phyloP scores from a whole-genome alignment of 2,888 invertebrate genomes.

The Melinaea marsaeus region DNA sequence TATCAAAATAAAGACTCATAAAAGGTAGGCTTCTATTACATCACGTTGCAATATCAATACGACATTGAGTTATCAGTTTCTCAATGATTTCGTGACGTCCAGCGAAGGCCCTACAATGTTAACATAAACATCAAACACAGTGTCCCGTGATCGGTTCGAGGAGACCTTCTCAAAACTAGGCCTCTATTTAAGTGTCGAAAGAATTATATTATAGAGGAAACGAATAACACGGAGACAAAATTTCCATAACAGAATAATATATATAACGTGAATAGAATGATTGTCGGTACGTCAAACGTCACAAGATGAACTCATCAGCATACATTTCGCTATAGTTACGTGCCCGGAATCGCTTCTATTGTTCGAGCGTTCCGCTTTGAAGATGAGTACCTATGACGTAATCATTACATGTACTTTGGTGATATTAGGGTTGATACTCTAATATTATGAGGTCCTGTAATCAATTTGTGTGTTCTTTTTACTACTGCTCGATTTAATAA shows the following conservation, averaged over 20 bases:
- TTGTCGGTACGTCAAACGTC: constrained; percentile 10
- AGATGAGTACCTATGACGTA: constrained; percentile 29
- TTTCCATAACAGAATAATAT: background rate
- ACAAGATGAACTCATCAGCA: constrained; percentile 25
- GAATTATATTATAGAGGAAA: background rate
- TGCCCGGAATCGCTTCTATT: constrained; percentile 34
- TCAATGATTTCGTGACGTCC: too few species aligned
- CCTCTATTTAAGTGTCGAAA: background rate
- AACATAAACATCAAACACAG: too few species aligned
- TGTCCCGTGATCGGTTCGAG: too few species aligned
- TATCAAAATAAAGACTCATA: too few species aligned
- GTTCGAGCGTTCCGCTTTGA: constrained; percentile 28
- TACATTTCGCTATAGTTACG: constrained; percentile 29
- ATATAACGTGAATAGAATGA: background rate
- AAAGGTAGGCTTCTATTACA: too few species aligned
- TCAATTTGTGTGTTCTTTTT: too few species aligned
- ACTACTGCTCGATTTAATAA: too few species aligned
- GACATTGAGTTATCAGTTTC: too few species aligned
- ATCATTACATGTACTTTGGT: constrained; percentile 20
- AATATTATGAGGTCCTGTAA: background rate
- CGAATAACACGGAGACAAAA: background rate
- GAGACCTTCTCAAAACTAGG: too few species aligned
- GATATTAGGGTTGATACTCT: constrained; percentile 19
- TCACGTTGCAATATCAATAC: too few species aligned
- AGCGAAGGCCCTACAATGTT: too few species aligned